Percentiles rank a stretch among this genome's conserved stretches.
Conservation (phyloP, 2,797 vertebrate genomes). For the Chromobotia macracanthus region DNA sequence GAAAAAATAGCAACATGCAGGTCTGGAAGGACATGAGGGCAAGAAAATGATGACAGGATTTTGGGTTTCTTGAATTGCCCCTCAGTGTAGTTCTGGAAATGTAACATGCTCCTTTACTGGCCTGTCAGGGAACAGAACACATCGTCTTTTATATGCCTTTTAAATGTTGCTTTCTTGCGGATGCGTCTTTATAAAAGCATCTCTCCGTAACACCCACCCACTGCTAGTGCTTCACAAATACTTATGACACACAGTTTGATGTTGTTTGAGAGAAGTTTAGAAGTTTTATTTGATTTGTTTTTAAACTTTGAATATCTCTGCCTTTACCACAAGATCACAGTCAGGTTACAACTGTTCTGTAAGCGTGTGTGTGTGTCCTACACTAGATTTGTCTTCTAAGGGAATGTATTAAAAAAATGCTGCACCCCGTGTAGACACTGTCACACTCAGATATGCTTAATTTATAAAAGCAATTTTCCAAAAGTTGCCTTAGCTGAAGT, state of each 20-base stretch:
- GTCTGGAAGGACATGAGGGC: background rate
- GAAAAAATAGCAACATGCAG: background rate
- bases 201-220: conserved; percentile 26
- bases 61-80: conserved; percentile 12
- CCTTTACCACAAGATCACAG: conserved; percentile 26
- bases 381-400: conserved; percentile 2
- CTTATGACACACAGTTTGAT: conserved; percentile 6
- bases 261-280: background rate
- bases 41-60: background rate
- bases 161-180: background rate
- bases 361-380: background rate
- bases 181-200: conserved; percentile 1
- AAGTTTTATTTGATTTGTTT: conserved; percentile 3
- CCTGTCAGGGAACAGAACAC: conserved; percentile 7
- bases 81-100: conserved; percentile 5
- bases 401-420: conserved; percentile 17
- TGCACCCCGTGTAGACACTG: conserved; percentile 2
- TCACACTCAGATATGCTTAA: conserved; percentile 31
- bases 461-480: conserved; percentile 18
- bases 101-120: conserved; percentile 5
- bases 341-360: conserved; percentile 6
- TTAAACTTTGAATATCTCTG: background rate
- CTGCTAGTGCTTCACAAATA: conserved; percentile 4
- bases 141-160: background rate
- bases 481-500: conserved; percentile 15